Percentiles rank a stretch among this genome's conserved stretches.
Evolutionary conservation across 2,888 invertebrate species (phyloP).

Genomic region (Cephus runcator): DNA sequence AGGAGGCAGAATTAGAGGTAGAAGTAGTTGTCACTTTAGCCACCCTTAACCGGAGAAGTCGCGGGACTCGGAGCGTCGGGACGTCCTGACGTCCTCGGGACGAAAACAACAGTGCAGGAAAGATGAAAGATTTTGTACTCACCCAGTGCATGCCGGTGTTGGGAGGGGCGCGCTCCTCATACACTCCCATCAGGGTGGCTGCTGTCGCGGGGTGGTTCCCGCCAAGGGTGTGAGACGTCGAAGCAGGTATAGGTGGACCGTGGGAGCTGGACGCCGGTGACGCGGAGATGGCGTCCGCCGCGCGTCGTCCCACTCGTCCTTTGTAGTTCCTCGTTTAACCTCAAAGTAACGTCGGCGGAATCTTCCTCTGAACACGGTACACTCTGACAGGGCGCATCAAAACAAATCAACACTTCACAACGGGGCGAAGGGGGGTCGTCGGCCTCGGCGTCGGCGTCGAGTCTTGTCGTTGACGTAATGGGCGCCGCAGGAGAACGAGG

Average conservation of each 20-base stretch:
- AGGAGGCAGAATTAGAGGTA: too few relatives aligned
- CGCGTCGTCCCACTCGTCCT: conserved; percentile 37
- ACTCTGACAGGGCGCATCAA: not conserved
- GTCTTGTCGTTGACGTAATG: too few relatives aligned
- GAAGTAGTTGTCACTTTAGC: too few relatives aligned
- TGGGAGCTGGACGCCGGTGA: conserved; percentile 65
- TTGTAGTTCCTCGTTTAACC: conserved; percentile 24
- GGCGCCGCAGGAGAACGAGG: too few relatives aligned
- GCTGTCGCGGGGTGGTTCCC: conserved; percentile 63
- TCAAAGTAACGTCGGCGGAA: conserved; percentile 12
- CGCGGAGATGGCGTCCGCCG: conserved; percentile 65
- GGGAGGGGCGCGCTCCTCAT: conserved; percentile 82
- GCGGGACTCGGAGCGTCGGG: too few relatives aligned
- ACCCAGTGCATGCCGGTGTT: conserved; percentile 94
- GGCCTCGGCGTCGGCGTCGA: too few relatives aligned
- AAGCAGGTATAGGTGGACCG: conserved; percentile 64
- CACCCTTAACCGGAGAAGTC: too few relatives aligned
- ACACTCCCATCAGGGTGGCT: conserved; percentile 86
- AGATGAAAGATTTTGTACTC: conserved; percentile 65
- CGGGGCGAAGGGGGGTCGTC: too few relatives aligned
- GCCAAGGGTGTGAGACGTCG: conserved; percentile 59
- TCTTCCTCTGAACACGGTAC: conserved; percentile 20
- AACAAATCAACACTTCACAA: not conserved
- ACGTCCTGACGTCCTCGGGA: too few relatives aligned
- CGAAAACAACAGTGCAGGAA: conserved; percentile 28